phyloP scores from a whole-genome alignment of 2,888 invertebrate genomes.

The Desoria tigrina region DNA sequence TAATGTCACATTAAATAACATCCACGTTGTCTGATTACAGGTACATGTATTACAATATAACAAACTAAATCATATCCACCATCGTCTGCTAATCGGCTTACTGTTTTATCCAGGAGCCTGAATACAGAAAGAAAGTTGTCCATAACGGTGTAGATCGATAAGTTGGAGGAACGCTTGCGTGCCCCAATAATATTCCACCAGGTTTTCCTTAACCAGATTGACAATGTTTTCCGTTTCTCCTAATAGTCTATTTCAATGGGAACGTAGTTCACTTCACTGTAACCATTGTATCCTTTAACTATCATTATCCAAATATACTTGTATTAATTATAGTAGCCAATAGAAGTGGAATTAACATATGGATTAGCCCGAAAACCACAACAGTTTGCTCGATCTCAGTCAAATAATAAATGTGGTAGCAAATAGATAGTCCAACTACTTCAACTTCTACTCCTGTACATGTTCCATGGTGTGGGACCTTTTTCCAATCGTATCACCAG shows the following conservation, averaged over 20 bases:
- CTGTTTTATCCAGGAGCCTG: no score
- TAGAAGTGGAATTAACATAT: slow-evolving; percentile 4
- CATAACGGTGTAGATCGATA: slow-evolving; percentile 31
- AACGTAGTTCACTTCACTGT: neutral
- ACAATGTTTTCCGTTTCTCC: neutral
- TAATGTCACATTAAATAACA: no score
- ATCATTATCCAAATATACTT: neutral
- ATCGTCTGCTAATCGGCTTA: no score
- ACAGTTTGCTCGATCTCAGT: neutral
- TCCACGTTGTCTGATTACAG: no score
- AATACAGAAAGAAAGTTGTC: no score
- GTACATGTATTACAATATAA: no score
- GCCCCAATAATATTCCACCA: slow-evolving; percentile 25
- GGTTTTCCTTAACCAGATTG: slow-evolving; percentile 30
- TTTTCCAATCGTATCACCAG: neutral
- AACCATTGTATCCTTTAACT: neutral
- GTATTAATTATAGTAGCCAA: neutral
- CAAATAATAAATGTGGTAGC: neutral
- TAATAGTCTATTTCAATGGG: neutral
- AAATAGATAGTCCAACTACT: neutral
- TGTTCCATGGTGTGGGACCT: neutral
- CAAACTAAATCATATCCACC: no score
- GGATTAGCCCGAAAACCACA: neutral
- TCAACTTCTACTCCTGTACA: neutral
- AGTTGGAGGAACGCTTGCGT: slow-evolving; percentile 31